phyloP scores from a whole-genome alignment of 2,888 invertebrate genomes.

The Eristalinus sepulchralis region DNA sequence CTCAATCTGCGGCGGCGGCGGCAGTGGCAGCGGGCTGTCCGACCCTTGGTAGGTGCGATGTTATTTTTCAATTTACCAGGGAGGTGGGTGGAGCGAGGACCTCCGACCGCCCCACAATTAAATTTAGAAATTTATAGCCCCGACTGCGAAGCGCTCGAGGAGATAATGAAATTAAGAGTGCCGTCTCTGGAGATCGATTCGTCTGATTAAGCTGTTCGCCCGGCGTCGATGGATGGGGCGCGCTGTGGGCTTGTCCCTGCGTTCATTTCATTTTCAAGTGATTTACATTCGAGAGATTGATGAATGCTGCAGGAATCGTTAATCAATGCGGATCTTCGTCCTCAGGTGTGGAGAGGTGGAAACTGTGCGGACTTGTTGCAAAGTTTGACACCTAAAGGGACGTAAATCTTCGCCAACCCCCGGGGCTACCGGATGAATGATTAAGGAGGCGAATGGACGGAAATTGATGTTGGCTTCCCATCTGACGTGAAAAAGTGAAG shows the following conservation, averaged over 20 bases:
- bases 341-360: background rate
- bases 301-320: conserved; percentile 34
- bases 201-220: conserved; percentile 39
- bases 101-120: conserved; percentile 24
- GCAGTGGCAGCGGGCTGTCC: background rate
- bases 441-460: background rate
- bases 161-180: conserved; percentile 49
- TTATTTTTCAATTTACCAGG: conserved; percentile 59
- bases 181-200: conserved; percentile 38
- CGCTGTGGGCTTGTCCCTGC: background rate
- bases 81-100: background rate
- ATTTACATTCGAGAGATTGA: conserved; percentile 60
- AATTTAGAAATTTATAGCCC: conserved; percentile 47
- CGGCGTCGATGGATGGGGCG: background rate
- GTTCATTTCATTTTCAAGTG: conserved; percentile 33
- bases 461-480: background rate
- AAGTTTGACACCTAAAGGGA: background rate
- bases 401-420: background rate
- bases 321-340: conserved; percentile 33
- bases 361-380: background rate
- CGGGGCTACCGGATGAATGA: background rate
- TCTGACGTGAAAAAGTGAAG: background rate
- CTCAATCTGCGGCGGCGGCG: conserved; percentile 13
- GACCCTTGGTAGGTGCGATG: conserved; percentile 42
- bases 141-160: conserved; percentile 23